Percentiles rank a stretch among this genome's conserved stretches.
These are phyloP conservation scores for Calyptommatus sinebrachiatus DNA, from an alignment of 2,113 vertebrate genomes.

Conservation along the genomic window DNA sequence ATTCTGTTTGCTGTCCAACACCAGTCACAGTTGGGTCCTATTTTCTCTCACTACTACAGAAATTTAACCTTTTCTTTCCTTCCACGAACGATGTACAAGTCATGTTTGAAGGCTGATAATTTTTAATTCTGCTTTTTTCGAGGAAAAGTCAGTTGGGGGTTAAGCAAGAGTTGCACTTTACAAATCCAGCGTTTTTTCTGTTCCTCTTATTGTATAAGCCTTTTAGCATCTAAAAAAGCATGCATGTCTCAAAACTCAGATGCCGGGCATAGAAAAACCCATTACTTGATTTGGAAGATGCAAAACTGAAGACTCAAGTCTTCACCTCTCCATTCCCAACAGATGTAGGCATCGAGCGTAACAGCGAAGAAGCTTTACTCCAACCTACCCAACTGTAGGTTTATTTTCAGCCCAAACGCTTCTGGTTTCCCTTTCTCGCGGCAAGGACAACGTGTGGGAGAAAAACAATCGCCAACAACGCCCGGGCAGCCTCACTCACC, in stretches of 20 bases:
- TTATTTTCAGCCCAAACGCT: slow-evolving; percentile 47
- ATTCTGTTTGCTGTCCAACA: neutral
- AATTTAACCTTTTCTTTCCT: neutral
- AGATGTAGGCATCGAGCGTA: neutral
- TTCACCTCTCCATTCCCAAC: too few species aligned
- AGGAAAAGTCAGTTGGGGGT: slow-evolving; percentile 1
- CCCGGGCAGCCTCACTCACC: slow-evolving; percentile 10
- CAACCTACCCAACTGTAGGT: neutral
- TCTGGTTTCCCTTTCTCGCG: slow-evolving; percentile 28
- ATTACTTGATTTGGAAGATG: slow-evolving; percentile 12
- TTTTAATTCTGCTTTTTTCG: neutral
- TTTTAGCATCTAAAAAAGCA: neutral
- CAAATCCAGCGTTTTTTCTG: slow-evolving; percentile 42
- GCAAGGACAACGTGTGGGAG: slow-evolving; percentile 4
- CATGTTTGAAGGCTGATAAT: neutral
- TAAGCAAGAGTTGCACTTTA: slow-evolving; percentile 21
- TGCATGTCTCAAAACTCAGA: neutral
- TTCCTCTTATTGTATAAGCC: neutral
- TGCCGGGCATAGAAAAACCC: neutral
- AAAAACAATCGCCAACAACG: neutral
- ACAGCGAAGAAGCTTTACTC: neutral
- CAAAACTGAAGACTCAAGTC: too few species aligned
- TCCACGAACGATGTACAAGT: neutral
- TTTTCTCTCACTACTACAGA: neutral
- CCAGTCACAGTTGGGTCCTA: neutral